These are phyloP conservation scores for Myiagra hebetior DNA, from an alignment of 2,113 vertebrate species.

Conservation along the genomic window DNA sequence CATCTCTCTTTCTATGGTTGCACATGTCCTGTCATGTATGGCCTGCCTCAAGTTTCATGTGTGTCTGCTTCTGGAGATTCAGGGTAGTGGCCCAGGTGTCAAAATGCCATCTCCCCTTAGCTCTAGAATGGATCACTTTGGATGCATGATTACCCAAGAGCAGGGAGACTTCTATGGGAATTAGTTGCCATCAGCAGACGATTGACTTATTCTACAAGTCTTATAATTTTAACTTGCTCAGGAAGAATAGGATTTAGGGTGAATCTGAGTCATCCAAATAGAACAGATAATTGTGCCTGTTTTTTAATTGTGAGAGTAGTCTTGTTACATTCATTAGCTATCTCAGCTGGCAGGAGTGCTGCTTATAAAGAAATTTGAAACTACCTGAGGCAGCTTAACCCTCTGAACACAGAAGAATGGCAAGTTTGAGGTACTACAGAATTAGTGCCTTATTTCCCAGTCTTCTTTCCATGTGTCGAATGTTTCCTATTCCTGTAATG, in stretches of 20 bases:
- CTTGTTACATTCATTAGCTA: background rate
- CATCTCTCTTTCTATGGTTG: background rate
- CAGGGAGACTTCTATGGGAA: background rate
- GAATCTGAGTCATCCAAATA: slow-evolving; percentile 2
- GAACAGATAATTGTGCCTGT: background rate
- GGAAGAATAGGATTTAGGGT: slow-evolving; percentile 33
- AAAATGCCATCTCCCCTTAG: background rate
- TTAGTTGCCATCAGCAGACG: background rate
- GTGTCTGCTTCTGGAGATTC: background rate
- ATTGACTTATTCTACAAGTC: background rate
- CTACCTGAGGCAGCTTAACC: slow-evolving; percentile 1
- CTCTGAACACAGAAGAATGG: background rate
- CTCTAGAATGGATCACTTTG: slow-evolving; percentile 34
- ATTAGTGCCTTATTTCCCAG: background rate
- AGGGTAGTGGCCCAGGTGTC: background rate
- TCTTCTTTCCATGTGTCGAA: background rate
- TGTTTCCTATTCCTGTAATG: background rate
- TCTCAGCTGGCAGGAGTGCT: background rate
- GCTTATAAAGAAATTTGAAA: background rate
- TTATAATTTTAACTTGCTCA: slow-evolving; percentile 29
- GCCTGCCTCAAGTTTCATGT: background rate
- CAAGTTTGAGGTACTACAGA: background rate
- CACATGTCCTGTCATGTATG: background rate
- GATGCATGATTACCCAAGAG: slow-evolving; percentile 36
- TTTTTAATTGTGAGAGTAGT: slow-evolving; percentile 3